Evolutionary conservation across 2,888 invertebrate species (phyloP).

Genomic region (Philhelius pedissequus): DNA sequence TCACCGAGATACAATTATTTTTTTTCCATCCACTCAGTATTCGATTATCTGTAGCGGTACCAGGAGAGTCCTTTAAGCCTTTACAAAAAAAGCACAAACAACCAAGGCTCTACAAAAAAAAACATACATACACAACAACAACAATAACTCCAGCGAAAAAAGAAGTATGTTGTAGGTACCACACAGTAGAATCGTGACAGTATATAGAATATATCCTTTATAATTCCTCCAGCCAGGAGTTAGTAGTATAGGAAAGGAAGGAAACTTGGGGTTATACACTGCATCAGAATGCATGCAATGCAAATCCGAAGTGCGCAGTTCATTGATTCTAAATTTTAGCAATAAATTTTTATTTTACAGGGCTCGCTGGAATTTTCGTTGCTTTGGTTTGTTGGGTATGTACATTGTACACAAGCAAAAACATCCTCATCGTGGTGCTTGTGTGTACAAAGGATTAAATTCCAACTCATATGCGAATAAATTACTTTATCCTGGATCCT

Average conservation of each 20-base stretch:
- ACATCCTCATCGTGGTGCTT: background rate
- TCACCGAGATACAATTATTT: conserved; percentile 2
- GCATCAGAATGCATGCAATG: conserved; percentile 44
- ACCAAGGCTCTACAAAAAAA: too few relatives aligned
- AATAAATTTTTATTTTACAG: conserved; percentile 57
- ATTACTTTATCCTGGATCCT: conserved; percentile 45
- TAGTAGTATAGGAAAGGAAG: background rate
- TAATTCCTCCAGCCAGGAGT: background rate
- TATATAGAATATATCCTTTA: conserved; percentile 22
- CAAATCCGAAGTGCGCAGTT: conserved; percentile 56
- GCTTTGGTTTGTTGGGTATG: background rate
- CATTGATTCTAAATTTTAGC: conserved; percentile 62
- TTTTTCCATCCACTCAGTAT: background rate
- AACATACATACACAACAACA: background rate
- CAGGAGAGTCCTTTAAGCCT: conserved; percentile 9
- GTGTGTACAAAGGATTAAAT: conserved; percentile 52
- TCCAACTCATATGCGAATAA: conserved; percentile 61
- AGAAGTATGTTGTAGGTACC: background rate
- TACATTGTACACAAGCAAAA: background rate
- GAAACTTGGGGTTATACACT: conserved; percentile 11
- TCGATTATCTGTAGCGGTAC: background rate
- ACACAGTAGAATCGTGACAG: background rate
- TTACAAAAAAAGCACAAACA: background rate
- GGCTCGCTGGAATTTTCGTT: background rate
- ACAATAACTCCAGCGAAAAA: background rate